phyloP scores from a whole-genome alignment of 1,140 invertebrate genomes.

The Diabrotica virgifera region DNA sequence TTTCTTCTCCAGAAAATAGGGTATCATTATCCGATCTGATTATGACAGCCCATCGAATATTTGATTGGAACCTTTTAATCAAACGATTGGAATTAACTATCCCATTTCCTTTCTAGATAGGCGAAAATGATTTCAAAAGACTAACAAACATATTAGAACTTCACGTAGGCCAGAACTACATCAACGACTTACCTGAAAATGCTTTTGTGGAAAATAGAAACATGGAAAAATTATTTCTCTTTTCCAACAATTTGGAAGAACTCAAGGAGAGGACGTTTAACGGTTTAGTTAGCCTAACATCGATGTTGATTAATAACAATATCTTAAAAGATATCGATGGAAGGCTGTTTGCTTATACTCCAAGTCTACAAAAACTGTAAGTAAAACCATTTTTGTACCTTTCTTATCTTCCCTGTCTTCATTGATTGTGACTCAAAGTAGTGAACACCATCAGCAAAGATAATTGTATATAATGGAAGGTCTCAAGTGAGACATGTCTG shows the following conservation, averaged over 20 bases:
- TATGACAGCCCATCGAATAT: too few relatives aligned
- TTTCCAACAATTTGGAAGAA: slow-evolving; percentile 45
- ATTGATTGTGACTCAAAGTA: too few relatives aligned
- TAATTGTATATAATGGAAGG: too few relatives aligned
- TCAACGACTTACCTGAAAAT: slow-evolving; percentile 40
- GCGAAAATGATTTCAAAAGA: slow-evolving; percentile 35
- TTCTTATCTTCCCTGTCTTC: too few relatives aligned
- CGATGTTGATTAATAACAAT: slow-evolving; percentile 45
- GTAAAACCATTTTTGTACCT: background rate
- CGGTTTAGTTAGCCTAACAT: slow-evolving; percentile 42
- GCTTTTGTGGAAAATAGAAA: slow-evolving; percentile 35
- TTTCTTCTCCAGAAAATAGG: too few relatives aligned
- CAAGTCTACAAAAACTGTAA: slow-evolving; percentile 45
- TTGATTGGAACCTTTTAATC: too few relatives aligned
- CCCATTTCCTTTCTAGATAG: slow-evolving; percentile 30
- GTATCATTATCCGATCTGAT: too few relatives aligned
- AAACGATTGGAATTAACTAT: too few relatives aligned
- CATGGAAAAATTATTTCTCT: slow-evolving; percentile 44
- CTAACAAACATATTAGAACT: slow-evolving; percentile 40
- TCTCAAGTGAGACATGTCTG: too few relatives aligned
- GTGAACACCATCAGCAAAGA: too few relatives aligned
- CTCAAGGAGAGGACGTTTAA: slow-evolving; percentile 39
- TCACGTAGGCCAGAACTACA: slow-evolving; percentile 43
- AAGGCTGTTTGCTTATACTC: slow-evolving; percentile 38
- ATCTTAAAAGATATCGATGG: slow-evolving; percentile 39